phyloP scores from a whole-genome alignment of 2,113 vertebrate species.

The Semnornis frantzii region DNA sequence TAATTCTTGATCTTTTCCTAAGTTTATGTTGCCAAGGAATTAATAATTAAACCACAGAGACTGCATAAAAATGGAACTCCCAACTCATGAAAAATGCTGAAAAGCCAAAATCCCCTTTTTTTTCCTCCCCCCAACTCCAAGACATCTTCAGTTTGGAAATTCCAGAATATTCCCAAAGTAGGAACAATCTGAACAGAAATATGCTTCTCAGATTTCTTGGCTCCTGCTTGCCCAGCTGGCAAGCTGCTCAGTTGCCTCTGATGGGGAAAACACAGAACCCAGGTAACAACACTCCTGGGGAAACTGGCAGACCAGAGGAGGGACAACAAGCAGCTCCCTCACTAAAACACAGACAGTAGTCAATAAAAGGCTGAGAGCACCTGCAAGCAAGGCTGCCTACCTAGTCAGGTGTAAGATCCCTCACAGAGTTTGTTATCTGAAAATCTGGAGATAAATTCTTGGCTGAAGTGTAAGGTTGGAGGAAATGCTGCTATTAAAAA shows the following conservation, averaged over 20 bases:
- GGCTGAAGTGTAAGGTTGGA: not conserved
- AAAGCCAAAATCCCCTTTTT: not conserved
- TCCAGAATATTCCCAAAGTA: not conserved
- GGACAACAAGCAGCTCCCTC: not conserved
- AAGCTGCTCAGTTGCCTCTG: not conserved
- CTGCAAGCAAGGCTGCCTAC: not conserved
- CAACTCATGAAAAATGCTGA: not conserved
- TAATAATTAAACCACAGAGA: slow-evolving; percentile 37
- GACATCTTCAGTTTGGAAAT: not conserved
- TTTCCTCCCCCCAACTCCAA: not conserved
- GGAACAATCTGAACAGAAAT: not conserved
- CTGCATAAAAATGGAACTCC: not conserved
- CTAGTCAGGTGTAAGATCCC: not conserved
- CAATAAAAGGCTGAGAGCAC: accelerated
- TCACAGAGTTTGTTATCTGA: not conserved
- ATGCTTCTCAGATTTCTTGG: not conserved
- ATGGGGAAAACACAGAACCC: not conserved
- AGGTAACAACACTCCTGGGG: not conserved
- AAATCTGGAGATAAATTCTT: not conserved
- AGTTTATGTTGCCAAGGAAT: not conserved
- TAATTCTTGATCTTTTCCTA: slow-evolving; percentile 3
- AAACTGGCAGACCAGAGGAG: not conserved
- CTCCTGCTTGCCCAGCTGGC: not conserved
- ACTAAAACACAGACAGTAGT: not conserved
- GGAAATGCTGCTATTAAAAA: not conserved